phyloP scores from a whole-genome alignment of 53 echinoderm and acorn worm species.

The Apostichopus leukothele region DNA sequence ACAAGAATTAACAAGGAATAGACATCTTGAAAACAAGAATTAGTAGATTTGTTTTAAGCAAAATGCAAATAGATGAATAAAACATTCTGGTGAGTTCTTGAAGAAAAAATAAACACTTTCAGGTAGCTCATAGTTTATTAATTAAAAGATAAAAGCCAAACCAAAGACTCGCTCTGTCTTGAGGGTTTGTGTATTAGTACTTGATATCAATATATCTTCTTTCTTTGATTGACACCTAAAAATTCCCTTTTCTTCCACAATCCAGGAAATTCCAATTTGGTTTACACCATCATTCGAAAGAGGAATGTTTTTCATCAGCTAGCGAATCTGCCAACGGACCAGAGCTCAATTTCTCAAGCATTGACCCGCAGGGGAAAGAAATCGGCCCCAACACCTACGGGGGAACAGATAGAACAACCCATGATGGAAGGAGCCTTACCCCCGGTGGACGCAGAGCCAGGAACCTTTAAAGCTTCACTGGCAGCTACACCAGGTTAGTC shows the following conservation, averaged over 20 bases:
- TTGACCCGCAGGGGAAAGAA: conserved; percentile 87
- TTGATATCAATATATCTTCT: too few relatives aligned
- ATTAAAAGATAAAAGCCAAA: too few relatives aligned
- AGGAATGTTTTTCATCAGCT: conserved; percentile 96
- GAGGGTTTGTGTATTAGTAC: too few relatives aligned
- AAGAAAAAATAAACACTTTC: too few relatives aligned
- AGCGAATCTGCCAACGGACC: conserved; percentile 93
- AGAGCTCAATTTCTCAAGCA: conserved; percentile 82
- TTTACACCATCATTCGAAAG: conserved; percentile 98
- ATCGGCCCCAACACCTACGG: conserved; percentile 61
- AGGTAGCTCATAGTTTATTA: too few relatives aligned
- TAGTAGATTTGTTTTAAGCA: too few relatives aligned
- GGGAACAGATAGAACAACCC: conserved; percentile 65
- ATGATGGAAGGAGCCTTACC: conserved; percentile 96
- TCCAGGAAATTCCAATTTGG: conserved; percentile 94
- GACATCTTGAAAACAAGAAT: too few relatives aligned
- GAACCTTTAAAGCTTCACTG: conserved; percentile 90
- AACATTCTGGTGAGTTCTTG: too few relatives aligned
- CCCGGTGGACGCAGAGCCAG: conserved; percentile 95
- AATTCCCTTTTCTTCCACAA: neutral
- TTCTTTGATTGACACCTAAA: neutral
- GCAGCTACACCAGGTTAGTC: conserved; percentile 89
- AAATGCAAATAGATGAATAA: too few relatives aligned
- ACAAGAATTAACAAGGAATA: too few relatives aligned
- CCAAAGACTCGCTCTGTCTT: too few relatives aligned